Evolutionary conservation across 2,113 vertebrate genomes (phyloP), one percentile per base, ranked within the genome.

Genomic region (Chauna torquata): DNA sequence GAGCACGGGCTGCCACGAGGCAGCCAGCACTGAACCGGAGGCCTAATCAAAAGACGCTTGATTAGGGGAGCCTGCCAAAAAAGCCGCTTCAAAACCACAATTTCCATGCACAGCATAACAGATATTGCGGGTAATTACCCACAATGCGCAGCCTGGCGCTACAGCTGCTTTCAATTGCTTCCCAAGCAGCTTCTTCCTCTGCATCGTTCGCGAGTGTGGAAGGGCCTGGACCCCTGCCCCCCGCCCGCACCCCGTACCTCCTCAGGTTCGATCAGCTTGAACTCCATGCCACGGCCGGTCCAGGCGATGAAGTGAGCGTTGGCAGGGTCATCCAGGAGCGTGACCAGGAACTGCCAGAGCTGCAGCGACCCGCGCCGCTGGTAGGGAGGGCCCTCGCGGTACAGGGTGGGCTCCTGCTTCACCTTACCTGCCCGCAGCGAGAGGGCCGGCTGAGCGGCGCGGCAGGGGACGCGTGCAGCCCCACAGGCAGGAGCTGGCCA

Each of bases 281-380:
- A 99, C 95, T 99, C 99, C 99, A 99, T 99, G 96, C 99, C 99
- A 9, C 99, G 98, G 44, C 99, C 99, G 0, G 99, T 99, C 99
- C 99, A 99, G 54, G 99, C 99, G 5, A 99, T 99, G 98, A 99
- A 99, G 96, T 99, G 99, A 8, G 99, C 98, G 0, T 99, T 99
- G 84, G 99, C 98, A 1, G 99, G 99, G 95, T 99, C 99, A 4
- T 99, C 99, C 47, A 99, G 98, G 42, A 99, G 98, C 1, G 99
- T 99, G 81, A 99, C 99, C 27, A 99, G 98, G 97, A 99, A 99
- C 98, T 99, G 99, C 99, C 99, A 99, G 77, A 99, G 99, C 98
- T 99, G 99, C 92, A 99, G 98, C 47, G 99, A 99, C 64, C 99
- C 99, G 0, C 99, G 98, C 12, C 99, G 98, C 97, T 99, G 99